phyloP scores from a whole-genome alignment of 2,113 vertebrate species.

The Edolisoma coerulescens region DNA sequence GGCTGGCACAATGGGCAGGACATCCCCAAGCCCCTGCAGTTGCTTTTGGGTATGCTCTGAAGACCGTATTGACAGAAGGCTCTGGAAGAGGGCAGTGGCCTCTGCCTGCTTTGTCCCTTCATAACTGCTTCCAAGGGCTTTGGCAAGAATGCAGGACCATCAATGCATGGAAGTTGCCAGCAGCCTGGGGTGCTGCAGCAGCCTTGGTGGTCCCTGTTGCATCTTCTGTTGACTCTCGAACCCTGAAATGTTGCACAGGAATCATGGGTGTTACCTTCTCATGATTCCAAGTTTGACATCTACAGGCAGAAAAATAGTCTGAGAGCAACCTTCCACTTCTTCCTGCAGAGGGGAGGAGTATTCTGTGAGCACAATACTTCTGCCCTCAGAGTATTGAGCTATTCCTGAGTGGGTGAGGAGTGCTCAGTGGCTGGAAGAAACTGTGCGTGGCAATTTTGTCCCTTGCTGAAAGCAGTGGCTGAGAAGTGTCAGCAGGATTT shows the following conservation, averaged over 20 bases:
- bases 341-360: not conserved
- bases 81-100: not conserved
- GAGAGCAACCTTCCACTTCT: not conserved
- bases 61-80: not conserved
- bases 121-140: rapidly evolving
- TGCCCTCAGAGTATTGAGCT: not conserved
- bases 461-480: not conserved
- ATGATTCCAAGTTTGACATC: not conserved
- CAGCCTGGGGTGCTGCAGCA: not conserved
- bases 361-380: not conserved
- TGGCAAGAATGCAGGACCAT: not conserved
- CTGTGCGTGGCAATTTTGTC: not conserved
- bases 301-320: not conserved
- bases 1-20: not conserved
- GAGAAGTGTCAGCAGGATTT: not conserved
- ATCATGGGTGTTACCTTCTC: not conserved
- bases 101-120: not conserved
- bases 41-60: not conserved
- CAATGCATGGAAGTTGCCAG: not conserved
- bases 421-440: not conserved
- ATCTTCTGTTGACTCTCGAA: not conserved
- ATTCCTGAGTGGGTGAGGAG: not conserved
- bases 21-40: not conserved
- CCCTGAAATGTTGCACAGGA: not conserved
- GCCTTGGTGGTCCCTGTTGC: not conserved